Percentiles rank a stretch among this genome's conserved stretches.
phyloP scores from a whole-genome alignment of 2,797 vertebrate genomes.

The Sebastes hubbsi region DNA sequence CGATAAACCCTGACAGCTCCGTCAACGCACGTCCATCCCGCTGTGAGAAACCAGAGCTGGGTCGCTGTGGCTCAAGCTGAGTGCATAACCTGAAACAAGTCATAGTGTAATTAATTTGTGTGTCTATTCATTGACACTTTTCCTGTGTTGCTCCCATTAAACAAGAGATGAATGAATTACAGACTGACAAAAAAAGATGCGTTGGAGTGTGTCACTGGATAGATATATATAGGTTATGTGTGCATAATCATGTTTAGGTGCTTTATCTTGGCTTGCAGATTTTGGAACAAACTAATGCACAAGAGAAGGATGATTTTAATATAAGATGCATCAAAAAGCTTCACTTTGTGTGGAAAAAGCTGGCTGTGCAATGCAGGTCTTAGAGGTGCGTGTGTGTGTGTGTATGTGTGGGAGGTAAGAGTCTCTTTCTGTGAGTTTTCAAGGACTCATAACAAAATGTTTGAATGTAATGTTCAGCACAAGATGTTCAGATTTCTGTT shows the following conservation, averaged over 20 bases:
- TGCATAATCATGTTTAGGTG: not conserved
- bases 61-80: not conserved
- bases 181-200: not conserved
- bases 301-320: not conserved
- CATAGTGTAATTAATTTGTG: not conserved
- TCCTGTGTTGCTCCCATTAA: not conserved
- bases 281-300: not conserved
- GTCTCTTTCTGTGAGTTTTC: not conserved
- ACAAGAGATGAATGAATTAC: conserved; percentile 3
- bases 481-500: conserved; percentile 12
- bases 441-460: not conserved
- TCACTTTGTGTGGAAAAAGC: not conserved
- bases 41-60: conserved; percentile 5
- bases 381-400: conserved; percentile 6
- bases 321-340: not conserved
- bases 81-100: not conserved
- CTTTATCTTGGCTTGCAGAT: not conserved
- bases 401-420: not conserved
- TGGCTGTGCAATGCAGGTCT: not conserved
- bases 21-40: not conserved
- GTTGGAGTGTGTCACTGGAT: not conserved
- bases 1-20: conserved; percentile 1
- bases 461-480: conserved; percentile 13
- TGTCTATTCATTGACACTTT: not conserved
- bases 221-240: not conserved